Evolutionary conservation across 1,140 invertebrate species (phyloP), one percentile per base, ranked within the genome.

Genomic region (Arion vulgaris): DNA sequence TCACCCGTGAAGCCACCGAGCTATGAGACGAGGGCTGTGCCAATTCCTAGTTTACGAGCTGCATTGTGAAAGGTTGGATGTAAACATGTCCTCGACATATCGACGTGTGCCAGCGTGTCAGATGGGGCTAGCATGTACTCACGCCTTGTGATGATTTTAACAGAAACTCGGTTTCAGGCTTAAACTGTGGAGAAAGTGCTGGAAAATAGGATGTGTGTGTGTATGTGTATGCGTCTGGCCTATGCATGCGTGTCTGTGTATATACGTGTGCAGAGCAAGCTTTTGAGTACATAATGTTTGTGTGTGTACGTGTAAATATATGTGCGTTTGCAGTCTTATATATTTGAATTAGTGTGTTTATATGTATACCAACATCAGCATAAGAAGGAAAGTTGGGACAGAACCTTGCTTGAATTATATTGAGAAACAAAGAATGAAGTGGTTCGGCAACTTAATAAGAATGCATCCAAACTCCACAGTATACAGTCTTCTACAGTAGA

Each of bases 41-140:
- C 26, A n/a, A 23, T 9, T 19, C 32, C 17, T 66, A 23, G 62
- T 66, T 66, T 66, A 66, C 62, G 62, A 66, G 62, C n/a, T n/a
- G n/a, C 32, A 32, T 66, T 66, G 62, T 66, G 62, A 32, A 66
- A 17, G 62, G 5, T 17, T 11, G n/a, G 62, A 17, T 66, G 62
- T 32, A 66, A 66, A 66, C 62, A 66, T 32, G 62, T 66, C n/a
- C 62, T 11, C 62, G 28, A 23, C 62, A 66, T 32, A 23, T 66
- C 62, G 62, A 32, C 62, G 62, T 66, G 62, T 66, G 62, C 62
- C 62, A 66, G 62, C 62, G 62, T 66, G 62, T 66, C 62, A 66
- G 62, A 66, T 28, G 11, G n/a, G 62, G 2, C 62, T 66, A 66
- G n/a, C 28, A 66, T 28, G 11, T 11, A 66, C 5, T 34, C n/a